Evolutionary conservation across 2,113 vertebrate species (phyloP).

Genomic region (Brevimyrus niger): DNA sequence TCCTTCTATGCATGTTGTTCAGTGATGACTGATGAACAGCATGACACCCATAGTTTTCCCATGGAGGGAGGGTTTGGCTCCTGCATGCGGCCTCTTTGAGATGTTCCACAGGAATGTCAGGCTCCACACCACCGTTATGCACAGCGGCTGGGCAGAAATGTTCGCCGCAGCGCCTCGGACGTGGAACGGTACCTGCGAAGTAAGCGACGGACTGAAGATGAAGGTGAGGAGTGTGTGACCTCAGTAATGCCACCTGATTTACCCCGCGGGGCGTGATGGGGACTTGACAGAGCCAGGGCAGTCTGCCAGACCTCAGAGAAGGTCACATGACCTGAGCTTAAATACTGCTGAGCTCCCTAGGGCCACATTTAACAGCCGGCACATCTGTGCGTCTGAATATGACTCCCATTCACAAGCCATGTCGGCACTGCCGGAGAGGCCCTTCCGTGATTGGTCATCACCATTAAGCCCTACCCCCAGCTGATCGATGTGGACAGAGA

Average conservation of each 20-base stretch:
- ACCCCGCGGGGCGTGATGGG: not conserved
- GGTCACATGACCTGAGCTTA: not conserved
- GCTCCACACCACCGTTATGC: no score
- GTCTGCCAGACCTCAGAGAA: not conserved
- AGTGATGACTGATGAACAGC: not conserved
- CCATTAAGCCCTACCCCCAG: conserved; percentile 14
- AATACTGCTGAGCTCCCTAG: not conserved
- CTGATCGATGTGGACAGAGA: conserved; percentile 28
- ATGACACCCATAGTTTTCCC: not conserved
- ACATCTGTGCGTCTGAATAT: not conserved
- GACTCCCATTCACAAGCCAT: not conserved
- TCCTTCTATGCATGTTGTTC: not conserved
- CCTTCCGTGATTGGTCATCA: conserved; percentile 17
- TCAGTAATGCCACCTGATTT: conserved; percentile 3
- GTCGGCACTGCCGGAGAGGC: not conserved
- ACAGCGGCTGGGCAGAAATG: not conserved
- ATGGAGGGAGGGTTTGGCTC: not conserved
- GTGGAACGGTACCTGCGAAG: not conserved
- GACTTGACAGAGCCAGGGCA: not conserved
- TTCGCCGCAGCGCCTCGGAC: not conserved
- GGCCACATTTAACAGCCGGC: not conserved
- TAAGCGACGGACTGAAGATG: not conserved
- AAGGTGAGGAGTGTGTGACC: not conserved
- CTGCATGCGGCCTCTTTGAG: not conserved
- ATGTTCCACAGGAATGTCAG: not conserved